Percentiles rank a stretch among this genome's conserved stretches.
Conservation (phyloP, 1,140 invertebrate genomes). For the Dufourea novaeangliae region DNA sequence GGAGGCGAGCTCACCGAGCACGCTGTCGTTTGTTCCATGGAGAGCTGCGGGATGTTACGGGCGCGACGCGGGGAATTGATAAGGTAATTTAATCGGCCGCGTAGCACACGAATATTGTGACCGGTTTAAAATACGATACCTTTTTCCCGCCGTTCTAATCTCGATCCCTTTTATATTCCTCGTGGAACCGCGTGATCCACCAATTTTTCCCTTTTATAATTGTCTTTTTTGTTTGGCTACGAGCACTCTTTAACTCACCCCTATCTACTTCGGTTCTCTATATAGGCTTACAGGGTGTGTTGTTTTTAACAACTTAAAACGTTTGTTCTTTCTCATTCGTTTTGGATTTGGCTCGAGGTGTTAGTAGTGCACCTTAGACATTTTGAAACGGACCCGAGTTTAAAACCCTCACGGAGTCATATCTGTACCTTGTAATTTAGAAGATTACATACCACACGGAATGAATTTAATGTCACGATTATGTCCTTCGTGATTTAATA, state of each 20-base stretch:
- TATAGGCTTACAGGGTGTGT: neutral
- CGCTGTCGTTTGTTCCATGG: neutral
- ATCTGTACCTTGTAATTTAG: too few relatives aligned
- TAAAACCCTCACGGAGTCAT: too few relatives aligned
- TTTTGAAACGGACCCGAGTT: too few relatives aligned
- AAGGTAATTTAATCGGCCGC: conserved; percentile 18
- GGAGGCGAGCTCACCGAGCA: neutral
- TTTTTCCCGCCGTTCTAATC: neutral
- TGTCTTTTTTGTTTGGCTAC: conserved; percentile 2
- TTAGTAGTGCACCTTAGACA: too few relatives aligned
- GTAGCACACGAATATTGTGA: neutral
- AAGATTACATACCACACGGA: too few relatives aligned
- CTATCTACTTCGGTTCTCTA: neutral
- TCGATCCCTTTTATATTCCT: neutral
- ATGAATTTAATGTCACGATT: too few relatives aligned
- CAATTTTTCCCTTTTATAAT: conserved; percentile 7
- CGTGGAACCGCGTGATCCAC: neutral
- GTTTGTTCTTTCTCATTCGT: too few relatives aligned
- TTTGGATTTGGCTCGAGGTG: too few relatives aligned
- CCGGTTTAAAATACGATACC: neutral
- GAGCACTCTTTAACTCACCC: conserved; percentile 9
- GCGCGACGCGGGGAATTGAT: neutral
- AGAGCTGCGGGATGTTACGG: neutral
- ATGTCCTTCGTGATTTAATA: too few relatives aligned
- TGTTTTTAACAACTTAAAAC: too few relatives aligned